Percentiles rank a stretch among this genome's conserved stretches.
phyloP scores from a whole-genome alignment of 2,797 vertebrate genomes.

The Chiloscyllium punctatum region DNA sequence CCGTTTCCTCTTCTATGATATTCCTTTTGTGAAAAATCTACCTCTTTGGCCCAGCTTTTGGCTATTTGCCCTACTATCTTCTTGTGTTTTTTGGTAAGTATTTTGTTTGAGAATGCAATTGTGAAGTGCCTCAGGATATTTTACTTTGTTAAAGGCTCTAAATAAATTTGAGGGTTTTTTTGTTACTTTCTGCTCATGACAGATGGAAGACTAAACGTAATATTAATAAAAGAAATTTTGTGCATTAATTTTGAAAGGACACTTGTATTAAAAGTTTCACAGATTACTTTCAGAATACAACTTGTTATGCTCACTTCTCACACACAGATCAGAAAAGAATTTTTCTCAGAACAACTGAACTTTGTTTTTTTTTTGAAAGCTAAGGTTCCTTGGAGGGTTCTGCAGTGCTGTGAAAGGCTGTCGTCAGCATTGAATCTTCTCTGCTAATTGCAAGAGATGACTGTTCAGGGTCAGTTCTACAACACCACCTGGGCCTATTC shows the following conservation, averaged over 20 bases:
- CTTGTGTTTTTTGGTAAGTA: not conserved
- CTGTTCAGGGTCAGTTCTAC: conserved; percentile 59
- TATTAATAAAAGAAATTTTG: not conserved
- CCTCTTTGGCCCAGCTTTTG: not conserved
- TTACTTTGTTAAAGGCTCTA: not conserved
- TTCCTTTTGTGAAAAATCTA: not conserved
- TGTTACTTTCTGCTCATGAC: not conserved
- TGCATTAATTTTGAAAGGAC: not conserved
- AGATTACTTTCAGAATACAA: not conserved
- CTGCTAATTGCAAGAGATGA: conserved; percentile 62
- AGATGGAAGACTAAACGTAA: not conserved
- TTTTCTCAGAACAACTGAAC: conserved; percentile 28
- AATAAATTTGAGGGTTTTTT: not conserved
- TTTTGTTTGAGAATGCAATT: not conserved
- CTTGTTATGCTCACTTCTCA: not conserved
- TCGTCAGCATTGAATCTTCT: conserved; percentile 52
- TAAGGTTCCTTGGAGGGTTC: not conserved
- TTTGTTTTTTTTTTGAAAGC: not conserved
- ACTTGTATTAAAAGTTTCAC: not conserved
- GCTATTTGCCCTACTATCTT: not conserved
- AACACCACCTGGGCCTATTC: conserved; percentile 70
- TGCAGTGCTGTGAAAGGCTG: not conserved
- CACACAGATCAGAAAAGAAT: not conserved
- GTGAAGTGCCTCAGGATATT: not conserved
- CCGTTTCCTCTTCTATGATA: not conserved